Evolutionary conservation across 2,888 invertebrate species (phyloP), one percentile per base, ranked within the genome.

Genomic region (Hetaerina titia): DNA sequence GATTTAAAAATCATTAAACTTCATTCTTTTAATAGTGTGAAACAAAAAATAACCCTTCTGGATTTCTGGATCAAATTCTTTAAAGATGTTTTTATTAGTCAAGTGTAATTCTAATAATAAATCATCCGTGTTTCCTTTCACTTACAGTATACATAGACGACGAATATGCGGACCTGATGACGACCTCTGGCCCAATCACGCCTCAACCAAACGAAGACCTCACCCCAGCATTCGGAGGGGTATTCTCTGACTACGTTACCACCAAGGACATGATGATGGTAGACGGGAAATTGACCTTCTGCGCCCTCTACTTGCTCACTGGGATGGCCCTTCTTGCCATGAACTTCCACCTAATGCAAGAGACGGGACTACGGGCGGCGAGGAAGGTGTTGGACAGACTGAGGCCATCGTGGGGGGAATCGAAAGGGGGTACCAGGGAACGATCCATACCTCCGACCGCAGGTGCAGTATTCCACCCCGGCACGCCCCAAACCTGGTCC

Each of bases 261-360:
- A 92, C 92, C 19, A 69, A 64, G n/a, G 92, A 92, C 92, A 92
- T 92, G 92, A 92, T 92, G 92, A 92, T 92, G 92, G 92, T 95
- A 15, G 95, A 96, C 95, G 96, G 96, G 95, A 96, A 96, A 74
- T 94, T 96, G 74, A 94, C 96, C 90, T 96, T 96, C 94, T 96
- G 96, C 22, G 96, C 96, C 57, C 96, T 96, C 45, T 96, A 96
- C 95, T 95, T 96, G 94, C 95, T 96, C 45, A 92, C 96, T 89
- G 96, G 96, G 57, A 96, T 96, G 96, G 96, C 96, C 22, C 95
- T 96, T n/a, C 96, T 96, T 95, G 96, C 96, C 92, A 96, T 96
- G 31, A 96, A 96, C 31, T 96, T 96, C 95, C 96, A 96, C 95
- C 95, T 96, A 92, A 96, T 96, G 90, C 96, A 96, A 95, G 96